phyloP scores from a whole-genome alignment of 2,888 invertebrate species.

The Cryptocephalus moraei region DNA sequence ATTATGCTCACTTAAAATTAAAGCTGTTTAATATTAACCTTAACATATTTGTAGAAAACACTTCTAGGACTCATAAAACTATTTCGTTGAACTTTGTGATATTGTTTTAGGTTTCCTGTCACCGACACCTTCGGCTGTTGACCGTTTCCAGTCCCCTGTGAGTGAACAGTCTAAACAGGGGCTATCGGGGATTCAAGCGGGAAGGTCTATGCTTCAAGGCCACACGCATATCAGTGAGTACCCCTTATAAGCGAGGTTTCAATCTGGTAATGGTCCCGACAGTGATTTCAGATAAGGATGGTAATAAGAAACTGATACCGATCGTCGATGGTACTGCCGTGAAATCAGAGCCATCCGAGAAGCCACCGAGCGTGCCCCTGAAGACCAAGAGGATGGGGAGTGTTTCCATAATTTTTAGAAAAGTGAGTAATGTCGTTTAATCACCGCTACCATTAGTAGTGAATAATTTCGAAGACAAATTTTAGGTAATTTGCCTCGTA shows the following conservation, averaged over 20 bases:
- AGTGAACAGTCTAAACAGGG: conserved; percentile 25
- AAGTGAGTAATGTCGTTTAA: conserved; percentile 48
- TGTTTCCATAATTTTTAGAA: conserved; percentile 74
- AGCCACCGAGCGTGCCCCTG: too few relatives aligned
- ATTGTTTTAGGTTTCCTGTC: conserved; percentile 37
- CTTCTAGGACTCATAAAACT: too few relatives aligned
- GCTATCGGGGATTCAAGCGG: conserved; percentile 42
- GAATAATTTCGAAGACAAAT: too few relatives aligned
- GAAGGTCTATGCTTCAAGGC: conserved; percentile 24
- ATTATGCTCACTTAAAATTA: too few relatives aligned
- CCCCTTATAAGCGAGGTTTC: neutral
- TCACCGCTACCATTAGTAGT: too few relatives aligned
- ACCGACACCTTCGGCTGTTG: conserved; percentile 47
- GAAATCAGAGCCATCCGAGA: neutral
- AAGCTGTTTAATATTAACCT: too few relatives aligned
- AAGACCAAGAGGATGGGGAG: conserved; percentile 38
- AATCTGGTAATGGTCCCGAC: conserved; percentile 3
- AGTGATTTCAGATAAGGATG: conserved; percentile 31
- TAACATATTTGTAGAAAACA: too few relatives aligned
- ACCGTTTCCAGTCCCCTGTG: conserved; percentile 57
- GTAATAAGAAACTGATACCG: conserved; percentile 29
- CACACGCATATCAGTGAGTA: conserved; percentile 21
- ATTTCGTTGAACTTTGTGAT: too few relatives aligned
- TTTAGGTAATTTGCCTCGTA: too few relatives aligned
- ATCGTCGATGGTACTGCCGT: conserved; percentile 19